Evolutionary conservation across 2,113 vertebrate species (phyloP), one percentile per base, ranked within the genome.

Genomic region (Catagonus wagneri): DNA sequence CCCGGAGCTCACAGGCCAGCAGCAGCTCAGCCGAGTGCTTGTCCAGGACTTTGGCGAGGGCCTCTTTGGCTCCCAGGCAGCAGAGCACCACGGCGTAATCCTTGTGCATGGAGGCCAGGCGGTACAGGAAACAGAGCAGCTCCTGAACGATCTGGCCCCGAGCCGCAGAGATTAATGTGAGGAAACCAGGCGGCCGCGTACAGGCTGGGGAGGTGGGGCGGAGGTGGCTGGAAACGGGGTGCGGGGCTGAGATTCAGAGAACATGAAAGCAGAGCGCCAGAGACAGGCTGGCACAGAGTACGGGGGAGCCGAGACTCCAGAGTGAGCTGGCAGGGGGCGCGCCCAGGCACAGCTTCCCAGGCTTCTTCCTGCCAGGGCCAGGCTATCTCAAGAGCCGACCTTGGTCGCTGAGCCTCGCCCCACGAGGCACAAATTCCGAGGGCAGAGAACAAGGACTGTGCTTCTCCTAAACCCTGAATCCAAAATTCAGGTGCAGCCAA

Each of bases 1-100:
- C 98, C 0, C 98, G 96, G 9, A 99, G 99, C 97, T 99, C 99
- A 0, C 98, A 97, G 3, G 98, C 98, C 98, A 98, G 97, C 20
- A 98, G 76, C 29, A 99, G 98, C 65, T 96, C 98, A 52, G 98
- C 89, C 58, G 99, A 97, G 96, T 99, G 99, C 97, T 99, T 99
- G 92, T 99, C 99, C 98, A 99, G 97, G 56, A 98, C 99, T 96
- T 99, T 99, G 39, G 98, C 98, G 95, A 99, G 98, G 11, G 98
- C 97, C 12, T 99, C 99, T 23, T 97, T 99, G 50, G 99, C 97
- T 36, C 99, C 99, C 88, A 98, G 97, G 0, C 99, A 99, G 95
- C 99, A 99, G 98, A 99, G 99, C 84, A 99, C 99, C 81, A 99
- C 99, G 0, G 99, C 98, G 0, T 99, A 99, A 98, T 99, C 99